phyloP scores from a whole-genome alignment of 2,888 invertebrate species.

The Phrixothrix hirtus region DNA sequence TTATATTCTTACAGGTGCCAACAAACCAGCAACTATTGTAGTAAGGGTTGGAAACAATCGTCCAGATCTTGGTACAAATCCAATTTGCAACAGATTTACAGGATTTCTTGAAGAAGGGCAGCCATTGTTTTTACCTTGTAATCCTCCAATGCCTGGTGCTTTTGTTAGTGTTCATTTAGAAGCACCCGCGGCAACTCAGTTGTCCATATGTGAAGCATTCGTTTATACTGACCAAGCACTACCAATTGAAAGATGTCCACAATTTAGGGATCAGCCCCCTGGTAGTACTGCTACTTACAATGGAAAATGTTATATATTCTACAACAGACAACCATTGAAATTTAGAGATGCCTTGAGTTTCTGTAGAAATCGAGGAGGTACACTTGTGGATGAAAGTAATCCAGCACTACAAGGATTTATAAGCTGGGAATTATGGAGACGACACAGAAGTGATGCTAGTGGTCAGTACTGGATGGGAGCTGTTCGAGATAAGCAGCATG shows the following conservation, averaged over 20 bases:
- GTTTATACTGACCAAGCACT: constrained; percentile 91
- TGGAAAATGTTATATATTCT: constrained; percentile 93
- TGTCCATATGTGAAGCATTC: constrained; percentile 91
- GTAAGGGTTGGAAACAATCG: constrained; percentile 91
- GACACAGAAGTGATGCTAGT: constrained; percentile 86
- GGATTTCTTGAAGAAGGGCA: constrained; percentile 87
- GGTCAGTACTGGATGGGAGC: constrained; percentile 97
- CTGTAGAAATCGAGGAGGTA: constrained; percentile 69
- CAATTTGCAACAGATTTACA: constrained; percentile 88
- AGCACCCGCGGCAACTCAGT: constrained; percentile 70
- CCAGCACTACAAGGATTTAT: constrained; percentile 92
- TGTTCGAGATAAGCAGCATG: constrained; percentile 78
- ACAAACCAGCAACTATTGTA: constrained; percentile 81
- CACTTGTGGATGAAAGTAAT: constrained; percentile 88
- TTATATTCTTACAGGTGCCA: constrained; percentile 66
- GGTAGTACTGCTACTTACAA: constrained; percentile 93
- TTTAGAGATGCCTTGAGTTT: constrained; percentile 80
- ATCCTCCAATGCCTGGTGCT: constrained; percentile 93
- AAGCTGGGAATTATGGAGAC: constrained; percentile 91
- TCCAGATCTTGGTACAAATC: constrained; percentile 88
- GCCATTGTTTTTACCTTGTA: constrained; percentile 88
- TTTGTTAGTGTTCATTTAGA: constrained; percentile 92
- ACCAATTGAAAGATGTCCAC: constrained; percentile 89
- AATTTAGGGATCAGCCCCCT: constrained; percentile 89
- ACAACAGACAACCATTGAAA: constrained; percentile 80